These are phyloP conservation scores for Papilio protenor DNA, from an alignment of 2,888 invertebrate genomes.

Conservation along the genomic window DNA sequence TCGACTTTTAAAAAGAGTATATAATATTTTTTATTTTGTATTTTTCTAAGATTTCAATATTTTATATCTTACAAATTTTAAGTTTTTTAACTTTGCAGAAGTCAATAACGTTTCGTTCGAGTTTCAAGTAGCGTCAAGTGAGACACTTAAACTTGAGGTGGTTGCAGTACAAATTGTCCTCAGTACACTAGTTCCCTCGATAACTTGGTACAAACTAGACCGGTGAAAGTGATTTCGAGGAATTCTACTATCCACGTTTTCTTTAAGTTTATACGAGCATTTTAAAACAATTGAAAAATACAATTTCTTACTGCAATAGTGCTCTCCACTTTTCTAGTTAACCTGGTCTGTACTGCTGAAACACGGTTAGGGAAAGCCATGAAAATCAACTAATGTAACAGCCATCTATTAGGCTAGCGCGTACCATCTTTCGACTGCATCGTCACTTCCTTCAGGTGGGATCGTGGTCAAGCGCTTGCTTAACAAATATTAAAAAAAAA, in stretches of 20 bases:
- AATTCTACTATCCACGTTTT: not conserved
- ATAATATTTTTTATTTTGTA: no score
- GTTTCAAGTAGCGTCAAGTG: not conserved
- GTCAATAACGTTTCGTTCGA: not conserved
- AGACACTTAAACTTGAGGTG: not conserved
- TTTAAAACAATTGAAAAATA: constrained; percentile 14
- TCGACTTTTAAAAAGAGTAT: no score
- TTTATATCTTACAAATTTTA: not conserved
- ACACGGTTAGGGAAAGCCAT: no score
- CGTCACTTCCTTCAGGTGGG: no score
- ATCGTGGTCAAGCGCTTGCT: no score
- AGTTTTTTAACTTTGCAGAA: not conserved
- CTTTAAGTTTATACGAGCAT: not conserved
- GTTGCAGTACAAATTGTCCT: constrained; percentile 8
- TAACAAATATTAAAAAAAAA: no score
- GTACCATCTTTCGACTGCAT: no score
- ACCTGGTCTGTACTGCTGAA: no score
- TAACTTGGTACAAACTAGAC: constrained; percentile 8
- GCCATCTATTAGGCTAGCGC: no score
- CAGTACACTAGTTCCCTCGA: not conserved
- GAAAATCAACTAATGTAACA: no score
- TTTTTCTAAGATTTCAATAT: not conserved
- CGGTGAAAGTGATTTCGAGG: not conserved
- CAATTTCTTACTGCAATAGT: not conserved
- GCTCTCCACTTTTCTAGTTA: not conserved